Evolutionary conservation across 2,888 invertebrate genomes (phyloP), one percentile per base, ranked within the genome.

Genomic region (Machimus rusticus): DNA sequence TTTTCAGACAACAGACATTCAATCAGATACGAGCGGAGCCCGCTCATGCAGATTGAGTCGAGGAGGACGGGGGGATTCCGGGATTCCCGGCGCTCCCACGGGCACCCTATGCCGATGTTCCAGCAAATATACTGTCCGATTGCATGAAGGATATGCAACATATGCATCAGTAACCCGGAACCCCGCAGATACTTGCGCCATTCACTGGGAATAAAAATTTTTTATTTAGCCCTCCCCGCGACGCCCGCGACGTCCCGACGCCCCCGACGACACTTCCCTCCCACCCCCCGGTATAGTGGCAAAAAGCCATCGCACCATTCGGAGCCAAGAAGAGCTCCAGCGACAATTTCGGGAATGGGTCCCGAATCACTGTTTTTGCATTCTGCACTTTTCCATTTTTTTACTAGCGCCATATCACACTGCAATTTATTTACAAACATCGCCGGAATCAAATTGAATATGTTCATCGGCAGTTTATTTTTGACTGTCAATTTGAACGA

Each of bases 351-450:
- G n/a, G 81, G 55, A 81, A 43, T 81, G 81, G 55, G 34, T 79
- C 23, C 66, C 34, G 81, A 81, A 81, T 81, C 81, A 46, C 77
- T 77, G 55, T 86, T 86, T 86, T 77, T 86, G 19, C 39, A 37
- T 87, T 46, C 66, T 66, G 66, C 66, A 3, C 28, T 66, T 66
- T 66, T 66, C 23, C 23, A 28, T 39, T 66, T 81, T 79, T 77
- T 57, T 19, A 51, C 78, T 23, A n/a, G 46, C 34, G 66, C 39
- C 28, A 81, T 74, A 74, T 87, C 81, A 28, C 81, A 37, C 57
- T 89, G 89, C 89, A 89, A 89, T 89, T 89, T 89, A 89, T 89
- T 89, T 89, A 87, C 88, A 89, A 89, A 89, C 89, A 89, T 89
- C 89, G 88, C 89, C 89, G 87, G 87, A 88, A 89, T 89, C 89